These are phyloP conservation scores for Delia radicum DNA, from an alignment of 1,140 invertebrate species.

Conservation along the genomic window DNA sequence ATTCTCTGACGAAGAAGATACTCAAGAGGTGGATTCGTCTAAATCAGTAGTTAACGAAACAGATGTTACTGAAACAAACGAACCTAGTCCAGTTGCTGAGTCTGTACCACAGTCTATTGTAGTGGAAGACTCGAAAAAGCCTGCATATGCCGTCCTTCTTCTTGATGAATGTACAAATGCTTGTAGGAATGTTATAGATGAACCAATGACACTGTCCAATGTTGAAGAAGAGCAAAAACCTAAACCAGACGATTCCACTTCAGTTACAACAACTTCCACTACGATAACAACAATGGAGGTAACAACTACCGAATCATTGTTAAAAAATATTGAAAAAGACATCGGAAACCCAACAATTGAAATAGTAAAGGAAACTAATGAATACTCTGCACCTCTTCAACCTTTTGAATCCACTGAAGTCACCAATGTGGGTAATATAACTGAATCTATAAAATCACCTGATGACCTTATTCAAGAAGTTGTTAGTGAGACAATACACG, in stretches of 20 bases:
- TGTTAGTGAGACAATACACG: background rate
- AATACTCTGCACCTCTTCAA: background rate
- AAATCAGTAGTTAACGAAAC: background rate
- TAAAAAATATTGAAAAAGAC: background rate
- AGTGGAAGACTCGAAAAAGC: constrained; percentile 26
- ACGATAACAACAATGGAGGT: background rate
- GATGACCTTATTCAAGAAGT: too few species aligned
- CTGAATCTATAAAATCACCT: background rate
- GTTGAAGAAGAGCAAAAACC: constrained; percentile 48
- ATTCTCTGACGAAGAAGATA: constrained; percentile 55
- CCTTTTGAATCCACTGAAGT: too few species aligned
- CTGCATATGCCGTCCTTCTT: constrained; percentile 53
- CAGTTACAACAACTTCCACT: too few species aligned
- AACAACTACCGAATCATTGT: background rate
- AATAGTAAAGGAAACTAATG: constrained; percentile 19
- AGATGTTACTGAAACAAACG: background rate
- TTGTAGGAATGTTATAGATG: constrained; percentile 58
- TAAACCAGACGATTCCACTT: too few species aligned
- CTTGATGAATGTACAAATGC: constrained; percentile 55
- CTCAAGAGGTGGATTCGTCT: background rate
- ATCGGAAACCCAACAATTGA: background rate
- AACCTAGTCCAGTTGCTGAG: background rate
- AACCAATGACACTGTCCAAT: constrained; percentile 57
- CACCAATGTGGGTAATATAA: too few species aligned
- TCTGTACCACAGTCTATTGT: background rate